Evolutionary conservation across 64 coral and sea anemone genomes (phyloP), one percentile per base, ranked within the genome.

Genomic region (Porites australiensis): DNA sequence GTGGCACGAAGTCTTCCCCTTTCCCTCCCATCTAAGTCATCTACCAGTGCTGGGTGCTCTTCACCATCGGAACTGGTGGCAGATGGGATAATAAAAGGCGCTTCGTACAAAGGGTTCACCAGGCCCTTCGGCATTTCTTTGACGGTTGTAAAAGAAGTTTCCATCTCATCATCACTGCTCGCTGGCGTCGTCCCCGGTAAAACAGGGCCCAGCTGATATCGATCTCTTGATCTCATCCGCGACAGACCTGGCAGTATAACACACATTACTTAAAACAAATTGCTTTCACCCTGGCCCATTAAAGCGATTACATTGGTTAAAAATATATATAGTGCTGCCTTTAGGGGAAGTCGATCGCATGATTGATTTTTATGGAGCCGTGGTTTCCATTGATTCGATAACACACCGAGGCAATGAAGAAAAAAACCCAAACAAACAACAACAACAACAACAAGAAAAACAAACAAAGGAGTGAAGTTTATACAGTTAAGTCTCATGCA

Each of bases 91-190:
- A 8, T 9, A 27, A 5, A 12, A 37, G 44, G 27, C 11, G 4
- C 19, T 9, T 82, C 60, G 16, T 65, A 44, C 16, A 83, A 2
- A 8, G 80, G 80, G 16, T 83, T 83, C 15, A 8, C 14, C 18
- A 83, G 4, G 16, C 60, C 37, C 44, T 50, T 18, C 12, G 13
- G 27, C 15, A 13, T 47, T 14, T 21, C 10, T 63, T 82, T 62
- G 12, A 15, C 66, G 45, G 37, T 47, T 9, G 60, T 20, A 19
- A 83, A 83, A 49, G 59, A 67, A 3, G 80, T 83, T 83, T 83
- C 80, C 59, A 4, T 0, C 16, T 75, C 80, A 65, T 66, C 80
- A n/a, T 66, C 60, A 20, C 80, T 66, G 60, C 80, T 66, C 15
- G 60, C 60, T 65, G 61, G 80, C 5, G 77, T 59, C 2, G 1